These are phyloP conservation scores for Drosophila lutescens DNA, from an alignment of 2,888 invertebrate genomes.

Conservation along the genomic window DNA sequence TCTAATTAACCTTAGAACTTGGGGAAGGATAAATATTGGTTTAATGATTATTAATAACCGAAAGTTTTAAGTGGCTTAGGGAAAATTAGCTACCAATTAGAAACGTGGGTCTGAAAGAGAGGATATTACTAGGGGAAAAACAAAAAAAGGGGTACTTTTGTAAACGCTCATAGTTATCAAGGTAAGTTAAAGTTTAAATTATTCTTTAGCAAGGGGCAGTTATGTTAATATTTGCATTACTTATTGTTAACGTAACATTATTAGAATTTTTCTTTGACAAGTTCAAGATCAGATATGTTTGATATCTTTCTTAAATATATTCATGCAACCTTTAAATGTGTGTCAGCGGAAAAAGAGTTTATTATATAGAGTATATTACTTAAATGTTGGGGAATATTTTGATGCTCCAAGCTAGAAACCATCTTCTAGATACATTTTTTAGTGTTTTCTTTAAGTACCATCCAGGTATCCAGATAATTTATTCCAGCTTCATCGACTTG, in stretches of 20 bases:
- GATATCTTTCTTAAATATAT: too few species aligned
- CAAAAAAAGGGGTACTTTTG: neutral
- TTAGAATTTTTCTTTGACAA: too few species aligned
- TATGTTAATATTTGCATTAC: too few species aligned
- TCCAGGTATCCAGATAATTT: neutral
- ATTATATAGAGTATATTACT: too few species aligned
- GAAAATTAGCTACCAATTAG: constrained; percentile 26
- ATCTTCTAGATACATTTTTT: neutral
- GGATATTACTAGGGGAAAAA: neutral
- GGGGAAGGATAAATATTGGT: constrained; percentile 39
- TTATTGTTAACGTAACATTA: too few species aligned
- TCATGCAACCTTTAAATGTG: neutral
- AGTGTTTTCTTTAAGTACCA: neutral
- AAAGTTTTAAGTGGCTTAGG: constrained; percentile 16
- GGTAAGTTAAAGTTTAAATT: too few species aligned
- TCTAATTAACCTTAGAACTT: constrained; percentile 30
- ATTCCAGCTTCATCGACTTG: constrained; percentile 11
- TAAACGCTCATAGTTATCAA: too few species aligned
- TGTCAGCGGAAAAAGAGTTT: neutral
- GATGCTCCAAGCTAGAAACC: neutral
- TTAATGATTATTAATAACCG: constrained; percentile 39
- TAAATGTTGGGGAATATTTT: neutral
- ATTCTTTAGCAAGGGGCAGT: too few species aligned
- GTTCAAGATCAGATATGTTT: too few species aligned
- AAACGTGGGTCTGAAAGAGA: neutral